Evolutionary conservation across 2,113 vertebrate species (phyloP), one percentile per base, ranked within the genome.

Genomic region (Semnornis frantzii): DNA sequence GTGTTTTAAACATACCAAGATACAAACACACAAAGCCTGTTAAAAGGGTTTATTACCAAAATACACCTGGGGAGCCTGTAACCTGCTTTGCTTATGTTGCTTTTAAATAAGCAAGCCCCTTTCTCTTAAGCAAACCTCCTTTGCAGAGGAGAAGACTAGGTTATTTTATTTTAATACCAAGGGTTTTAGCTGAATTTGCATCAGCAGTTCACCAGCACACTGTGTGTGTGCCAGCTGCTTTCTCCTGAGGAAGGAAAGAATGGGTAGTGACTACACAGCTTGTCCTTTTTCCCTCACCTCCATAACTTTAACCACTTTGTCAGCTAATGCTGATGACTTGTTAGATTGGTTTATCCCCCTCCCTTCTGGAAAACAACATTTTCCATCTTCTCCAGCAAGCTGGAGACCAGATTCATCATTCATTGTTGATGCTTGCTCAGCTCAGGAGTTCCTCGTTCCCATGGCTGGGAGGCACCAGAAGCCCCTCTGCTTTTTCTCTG

Each of bases 381-480:
- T 64, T 50, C n/a, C 18, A 60, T 21, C 8, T 86, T 27, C 23
- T 89, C 28, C 24, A 50, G 28, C 55, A 66, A 83, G 25, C 39
- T 59, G 34, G 15, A 34, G 44, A 12, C 12, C 9, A 30, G 28
- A 34, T 17, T 33, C 5, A 44, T 39, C 13, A 4, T 39, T 33
- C 75, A 44, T 48, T 50, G 30, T 27, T 44, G 31, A 11, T 44
- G 20, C 5, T 59, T 8, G 2, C 27, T 12, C 34, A 8, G 48
- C 70, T 58, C 25, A 3, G 24, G 15, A 6, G n/a, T 37, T 30
- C 23, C 39, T 87, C 0, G 0, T 33, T 65, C 37, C 14, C 2
- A 3, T 0, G 2, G 39, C 33, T 44, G 50, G 70, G 15, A n/a
- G 42, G 21, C 24, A 12, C 46, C 5, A 0, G 0, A 31, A 31